phyloP scores from a whole-genome alignment of 2,888 invertebrate genomes.

The Pogonocherus hispidulus region DNA sequence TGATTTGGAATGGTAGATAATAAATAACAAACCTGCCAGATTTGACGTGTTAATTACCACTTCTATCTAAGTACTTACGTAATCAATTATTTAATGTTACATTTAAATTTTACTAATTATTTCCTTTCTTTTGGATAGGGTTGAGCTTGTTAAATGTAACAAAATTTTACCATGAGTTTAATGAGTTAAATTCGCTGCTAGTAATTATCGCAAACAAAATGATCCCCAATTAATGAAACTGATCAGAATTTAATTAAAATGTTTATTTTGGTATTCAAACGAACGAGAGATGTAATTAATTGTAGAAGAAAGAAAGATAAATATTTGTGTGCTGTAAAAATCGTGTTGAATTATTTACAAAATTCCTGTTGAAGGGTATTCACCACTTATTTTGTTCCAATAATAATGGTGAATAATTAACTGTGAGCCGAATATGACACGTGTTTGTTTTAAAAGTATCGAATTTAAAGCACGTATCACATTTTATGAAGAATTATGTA shows the following conservation, averaged over 20 bases:
- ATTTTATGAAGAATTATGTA: too few relatives aligned
- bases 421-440: background rate
- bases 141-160: background rate
- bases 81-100: too few relatives aligned
- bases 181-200: conserved; percentile 10
- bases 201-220: conserved; percentile 26
- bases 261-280: conserved; percentile 48
- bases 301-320: conserved; percentile 21
- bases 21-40: too few relatives aligned
- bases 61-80: too few relatives aligned
- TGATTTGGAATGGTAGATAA: too few relatives aligned
- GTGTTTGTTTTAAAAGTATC: background rate
- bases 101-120: too few relatives aligned
- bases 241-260: conserved; percentile 54
- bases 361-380: background rate
- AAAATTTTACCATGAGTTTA: conserved; percentile 14
- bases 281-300: conserved; percentile 37
- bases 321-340: conserved; percentile 26
- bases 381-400: too few relatives aligned
- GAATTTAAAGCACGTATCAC: too few relatives aligned
- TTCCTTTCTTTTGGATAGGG: background rate
- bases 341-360: conserved; percentile 11
- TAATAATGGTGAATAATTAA: background rate
- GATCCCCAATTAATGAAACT: conserved; percentile 35
- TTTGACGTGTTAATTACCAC: too few relatives aligned